Evolutionary conservation across 2,797 vertebrate species (phyloP), one percentile per base, ranked within the genome.

Genomic region (Cercopithecus mitis): DNA sequence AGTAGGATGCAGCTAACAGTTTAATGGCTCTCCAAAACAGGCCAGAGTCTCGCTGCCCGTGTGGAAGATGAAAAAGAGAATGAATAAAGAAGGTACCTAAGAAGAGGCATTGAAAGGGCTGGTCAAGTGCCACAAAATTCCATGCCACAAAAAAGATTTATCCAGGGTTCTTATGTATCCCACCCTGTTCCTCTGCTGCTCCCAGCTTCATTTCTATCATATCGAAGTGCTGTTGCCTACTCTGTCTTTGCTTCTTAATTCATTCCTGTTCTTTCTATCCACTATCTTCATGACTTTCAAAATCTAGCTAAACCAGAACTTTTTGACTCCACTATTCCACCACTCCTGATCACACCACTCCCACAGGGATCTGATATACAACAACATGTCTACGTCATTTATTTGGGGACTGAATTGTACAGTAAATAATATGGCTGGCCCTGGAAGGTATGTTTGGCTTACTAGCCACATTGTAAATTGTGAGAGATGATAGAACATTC

Each of bases 361-460:
- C 58, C 57, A 36, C 55, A 64, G 43, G 86, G 83, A 33, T 70
- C 47, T 84, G 57, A 83, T 90, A 30, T 2, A 80, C 27, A 79
- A 47, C 43, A 77, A 19, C 92, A 92, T 57, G 19, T 82, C 14
- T 73, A 12, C 11, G 13, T 84, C 72, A 73, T 75, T 95, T 81
- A 93, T 82, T 76, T 93, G 27, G 50, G 50, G 20, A 57, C 39
- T 83, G 25, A 79, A 67, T 25, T 90, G 70, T 92, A 20, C 39
- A 58, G 25, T 90, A 95, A 96, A 91, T 88, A 41, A 75, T 86
- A 90, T 76, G 45, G 86, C 82, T 50, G 45, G 22, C 27, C 27
- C 61, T 36, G 70, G 43, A 81, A 33, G 67, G 11, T 81, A 82
- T 80, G 45, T 85, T 93, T 93, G 36, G 36, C n/a, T 94, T 90